A percentile compares a stretch with the other conserved stretches of the same genome.
phyloP scores from a whole-genome alignment of 2,797 vertebrate genomes.

The Falco columbarius region DNA sequence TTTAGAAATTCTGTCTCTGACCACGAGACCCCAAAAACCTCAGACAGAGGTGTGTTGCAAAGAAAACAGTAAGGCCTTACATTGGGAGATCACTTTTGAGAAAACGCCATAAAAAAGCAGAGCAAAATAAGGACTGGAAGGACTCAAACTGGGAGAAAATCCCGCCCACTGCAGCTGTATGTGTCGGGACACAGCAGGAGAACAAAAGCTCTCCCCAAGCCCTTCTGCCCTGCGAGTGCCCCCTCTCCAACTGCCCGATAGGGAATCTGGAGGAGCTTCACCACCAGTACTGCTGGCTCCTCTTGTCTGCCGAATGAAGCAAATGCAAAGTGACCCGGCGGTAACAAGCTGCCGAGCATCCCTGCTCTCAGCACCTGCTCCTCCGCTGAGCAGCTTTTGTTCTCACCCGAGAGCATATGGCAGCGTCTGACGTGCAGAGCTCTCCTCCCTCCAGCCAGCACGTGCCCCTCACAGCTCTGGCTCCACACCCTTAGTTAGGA shows the following conservation, averaged over 20 bases:
- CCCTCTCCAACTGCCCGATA: neutral
- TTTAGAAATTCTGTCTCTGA: constrained; percentile 16
- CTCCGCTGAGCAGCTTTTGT: neutral
- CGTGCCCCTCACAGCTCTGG: fast-evolving
- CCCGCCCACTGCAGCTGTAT: fast-evolving
- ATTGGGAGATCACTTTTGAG: neutral
- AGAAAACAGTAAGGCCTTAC: neutral
- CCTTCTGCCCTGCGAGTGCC: neutral
- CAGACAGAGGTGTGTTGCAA: neutral
- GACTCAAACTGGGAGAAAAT: neutral
- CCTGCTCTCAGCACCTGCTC: neutral
- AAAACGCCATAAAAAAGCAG: fast-evolving
- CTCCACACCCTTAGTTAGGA: neutral
- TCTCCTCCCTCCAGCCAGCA: neutral
- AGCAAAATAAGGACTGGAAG: neutral
- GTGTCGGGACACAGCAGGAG: neutral
- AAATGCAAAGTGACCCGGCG: neutral
- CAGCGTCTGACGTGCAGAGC: neutral
- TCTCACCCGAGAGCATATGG: neutral
- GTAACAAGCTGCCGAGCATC: neutral
- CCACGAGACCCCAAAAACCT: constrained; percentile 9
- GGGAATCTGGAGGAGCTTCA: neutral
- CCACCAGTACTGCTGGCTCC: neutral
- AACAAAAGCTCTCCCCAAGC: neutral
- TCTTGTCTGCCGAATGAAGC: neutral